Conservation (phyloP, 37 sponge, comb jelly and placozoan species). For the Spongia lamella region DNA sequence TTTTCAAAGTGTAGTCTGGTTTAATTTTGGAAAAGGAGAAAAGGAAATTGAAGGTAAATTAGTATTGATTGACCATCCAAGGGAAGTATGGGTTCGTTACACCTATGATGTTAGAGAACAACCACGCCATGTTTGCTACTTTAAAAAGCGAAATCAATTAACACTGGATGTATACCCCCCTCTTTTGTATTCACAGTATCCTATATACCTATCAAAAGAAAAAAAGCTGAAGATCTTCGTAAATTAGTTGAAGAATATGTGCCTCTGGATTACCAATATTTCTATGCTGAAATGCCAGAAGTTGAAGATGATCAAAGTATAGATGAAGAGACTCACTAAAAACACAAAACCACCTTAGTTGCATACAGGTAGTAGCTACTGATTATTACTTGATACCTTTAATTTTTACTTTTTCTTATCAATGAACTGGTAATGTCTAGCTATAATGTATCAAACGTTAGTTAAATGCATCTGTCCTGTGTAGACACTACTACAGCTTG, state of each 20-base stretch:
- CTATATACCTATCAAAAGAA: constrained; percentile 45
- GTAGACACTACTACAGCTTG: too few species aligned
- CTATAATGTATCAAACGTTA: not conserved
- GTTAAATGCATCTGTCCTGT: not conserved
- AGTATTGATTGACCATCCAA: constrained; percentile 15
- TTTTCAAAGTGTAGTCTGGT: constrained; percentile 43
- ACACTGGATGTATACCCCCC: constrained; percentile 5
- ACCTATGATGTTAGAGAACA: constrained; percentile 28
- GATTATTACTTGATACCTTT: too few species aligned
- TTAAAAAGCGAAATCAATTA: not conserved
- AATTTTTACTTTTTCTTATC: too few species aligned
- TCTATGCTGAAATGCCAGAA: constrained; percentile 39
- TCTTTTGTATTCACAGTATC: constrained; percentile 26
- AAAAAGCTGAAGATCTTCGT: constrained; percentile 47
- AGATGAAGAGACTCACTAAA: constrained; percentile 1
- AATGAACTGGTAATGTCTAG: too few species aligned
- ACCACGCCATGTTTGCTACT: constrained; percentile 18
- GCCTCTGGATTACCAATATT: constrained; percentile 25
- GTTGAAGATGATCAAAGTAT: constrained; percentile 3
- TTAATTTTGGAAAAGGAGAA: constrained; percentile 45
- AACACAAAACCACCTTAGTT: not conserved
- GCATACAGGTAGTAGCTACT: not conserved
- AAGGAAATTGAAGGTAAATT: constrained; percentile 8
- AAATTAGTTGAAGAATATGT: constrained; percentile 38
- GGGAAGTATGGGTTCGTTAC: constrained; percentile 30